Evolutionary conservation across 1,140 invertebrate genomes (phyloP).

Genomic region (Dendrolimus punctatus): DNA sequence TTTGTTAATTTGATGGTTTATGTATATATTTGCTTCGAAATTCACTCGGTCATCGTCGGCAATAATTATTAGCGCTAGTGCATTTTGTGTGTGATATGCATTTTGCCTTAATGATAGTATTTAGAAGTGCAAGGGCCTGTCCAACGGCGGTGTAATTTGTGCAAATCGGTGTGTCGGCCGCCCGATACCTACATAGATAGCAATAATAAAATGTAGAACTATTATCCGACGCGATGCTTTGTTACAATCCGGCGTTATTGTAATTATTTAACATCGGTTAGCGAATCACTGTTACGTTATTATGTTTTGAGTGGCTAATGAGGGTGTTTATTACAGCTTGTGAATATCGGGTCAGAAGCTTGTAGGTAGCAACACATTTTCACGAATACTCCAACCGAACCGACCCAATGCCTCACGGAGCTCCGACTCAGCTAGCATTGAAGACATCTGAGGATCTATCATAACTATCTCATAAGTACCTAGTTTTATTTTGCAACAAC

Average conservation of each 20-base stretch:
- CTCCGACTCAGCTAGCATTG: slow-evolving; percentile 89
- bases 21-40: slow-evolving; percentile 34
- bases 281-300: slow-evolving; percentile 10
- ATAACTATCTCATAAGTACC: slow-evolving; percentile 40
- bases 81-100: slow-evolving; percentile 18
- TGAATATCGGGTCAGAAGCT: slow-evolving; percentile 80
- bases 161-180: slow-evolving; percentile 42
- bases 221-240: slow-evolving; percentile 32
- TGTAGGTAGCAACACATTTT: slow-evolving; percentile 71
- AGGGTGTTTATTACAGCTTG: slow-evolving; percentile 78
- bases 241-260: slow-evolving; percentile 24
- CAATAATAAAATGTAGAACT: slow-evolving; percentile 58
- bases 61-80: slow-evolving; percentile 18
- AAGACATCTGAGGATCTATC: slow-evolving; percentile 91
- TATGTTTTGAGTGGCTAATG: slow-evolving; percentile 9
- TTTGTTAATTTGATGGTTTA: slow-evolving; percentile 50
- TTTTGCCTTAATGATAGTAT: slow-evolving; percentile 21
- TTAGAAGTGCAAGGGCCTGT: slow-evolving; percentile 14
- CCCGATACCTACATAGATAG: slow-evolving; percentile 53
- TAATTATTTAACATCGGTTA: slow-evolving; percentile 16
- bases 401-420: slow-evolving; percentile 72
- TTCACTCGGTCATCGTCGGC: slow-evolving; percentile 19
- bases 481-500: slow-evolving; percentile 50
- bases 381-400: slow-evolving; percentile 24
- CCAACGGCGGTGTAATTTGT: slow-evolving; percentile 50